Conservation (phyloP, 2,888 invertebrate species). For the Pegoplata infirma region DNA sequence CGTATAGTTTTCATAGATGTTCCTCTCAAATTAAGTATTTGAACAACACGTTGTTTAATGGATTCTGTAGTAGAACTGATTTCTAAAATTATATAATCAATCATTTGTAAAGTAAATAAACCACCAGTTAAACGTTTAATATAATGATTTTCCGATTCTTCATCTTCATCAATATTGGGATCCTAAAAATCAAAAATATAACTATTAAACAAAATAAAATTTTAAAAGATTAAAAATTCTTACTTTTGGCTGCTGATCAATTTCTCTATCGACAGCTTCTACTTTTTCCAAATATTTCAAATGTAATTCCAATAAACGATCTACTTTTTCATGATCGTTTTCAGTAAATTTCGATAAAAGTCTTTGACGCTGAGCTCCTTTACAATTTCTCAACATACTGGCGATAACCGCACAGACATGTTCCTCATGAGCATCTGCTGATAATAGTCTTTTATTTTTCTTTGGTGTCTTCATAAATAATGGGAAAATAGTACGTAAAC, state of each 20-base stretch:
- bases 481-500: conserved; percentile 97
- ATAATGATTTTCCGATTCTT: conserved; percentile 92
- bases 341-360: conserved; percentile 97
- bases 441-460: conserved; percentile 86
- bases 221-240: conserved; percentile 8
- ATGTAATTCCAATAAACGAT: conserved; percentile 95
- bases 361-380: conserved; percentile 92
- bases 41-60: conserved; percentile 91
- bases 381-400: conserved; percentile 94
- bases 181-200: conserved; percentile 66
- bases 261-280: conserved; percentile 87
- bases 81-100: conserved; percentile 93
- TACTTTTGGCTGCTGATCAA: conserved; percentile 80
- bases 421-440: conserved; percentile 95
- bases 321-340: conserved; percentile 98
- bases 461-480: conserved; percentile 99
- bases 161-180: conserved; percentile 81
- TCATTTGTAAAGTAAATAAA: conserved; percentile 95
- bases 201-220: background rate
- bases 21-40: conserved; percentile 92
- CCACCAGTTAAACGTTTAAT: conserved; percentile 94
- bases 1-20: conserved; percentile 95
- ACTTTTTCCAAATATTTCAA: conserved; percentile 98
- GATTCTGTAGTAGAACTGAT: conserved; percentile 83
- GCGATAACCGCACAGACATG: conserved; percentile 96